Evolutionary conservation across 2,113 vertebrate species (phyloP).

Genomic region (Pelvicachromis taeniatus): DNA sequence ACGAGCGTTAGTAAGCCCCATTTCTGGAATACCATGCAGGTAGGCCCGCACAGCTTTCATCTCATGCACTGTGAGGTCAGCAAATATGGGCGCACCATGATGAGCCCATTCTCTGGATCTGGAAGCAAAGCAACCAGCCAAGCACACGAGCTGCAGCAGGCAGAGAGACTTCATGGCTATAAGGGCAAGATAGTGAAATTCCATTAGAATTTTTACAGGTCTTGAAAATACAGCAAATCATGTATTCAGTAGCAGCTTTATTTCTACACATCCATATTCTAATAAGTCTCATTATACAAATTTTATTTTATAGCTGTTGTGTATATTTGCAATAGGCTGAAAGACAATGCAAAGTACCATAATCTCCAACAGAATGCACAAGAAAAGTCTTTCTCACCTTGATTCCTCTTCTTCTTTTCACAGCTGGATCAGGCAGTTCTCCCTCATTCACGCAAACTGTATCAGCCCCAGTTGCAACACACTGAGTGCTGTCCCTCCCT

Average conservation of each 20-base stretch:
- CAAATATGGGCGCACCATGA: conserved; percentile 78
- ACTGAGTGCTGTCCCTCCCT: background rate
- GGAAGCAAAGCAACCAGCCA: conserved; percentile 31
- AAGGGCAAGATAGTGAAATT: background rate
- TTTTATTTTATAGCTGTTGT: background rate
- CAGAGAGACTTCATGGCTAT: conserved; percentile 61
- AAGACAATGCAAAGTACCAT: background rate
- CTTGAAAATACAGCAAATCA: background rate
- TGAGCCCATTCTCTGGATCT: conserved; percentile 67
- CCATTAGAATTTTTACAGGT: background rate
- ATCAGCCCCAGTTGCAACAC: background rate
- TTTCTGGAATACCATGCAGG: conserved; percentile 68
- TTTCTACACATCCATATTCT: background rate
- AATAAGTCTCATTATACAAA: background rate
- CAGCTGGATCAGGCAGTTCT: background rate
- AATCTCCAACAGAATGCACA: background rate
- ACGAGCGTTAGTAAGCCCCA: conserved; percentile 62
- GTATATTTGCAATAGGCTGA: background rate
- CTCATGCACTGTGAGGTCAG: conserved; percentile 78
- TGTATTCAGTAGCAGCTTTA: background rate
- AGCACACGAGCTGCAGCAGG: conserved; percentile 42
- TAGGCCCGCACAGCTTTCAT: conserved; percentile 75
- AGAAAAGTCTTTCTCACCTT: background rate
- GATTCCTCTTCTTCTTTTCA: background rate
- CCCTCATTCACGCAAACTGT: background rate